Evolutionary conservation across 2,113 vertebrate genomes (phyloP), one percentile per base, ranked within the genome.

Genomic region (Parotia lawesii): DNA sequence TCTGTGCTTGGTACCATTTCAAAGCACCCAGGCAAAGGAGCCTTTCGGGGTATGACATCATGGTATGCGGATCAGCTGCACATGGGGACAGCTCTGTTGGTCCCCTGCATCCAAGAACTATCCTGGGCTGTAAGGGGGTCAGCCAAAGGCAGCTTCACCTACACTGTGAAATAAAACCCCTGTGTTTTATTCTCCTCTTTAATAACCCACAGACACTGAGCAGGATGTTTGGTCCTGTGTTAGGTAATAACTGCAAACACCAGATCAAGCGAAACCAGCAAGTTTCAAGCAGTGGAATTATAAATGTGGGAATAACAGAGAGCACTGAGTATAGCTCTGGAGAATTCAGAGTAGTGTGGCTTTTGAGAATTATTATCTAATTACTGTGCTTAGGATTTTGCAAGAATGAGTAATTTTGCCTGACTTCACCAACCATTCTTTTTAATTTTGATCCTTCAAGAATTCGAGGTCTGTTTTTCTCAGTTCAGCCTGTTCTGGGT

Each of bases 1-100:
- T 64, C 5, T 76, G 90, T 58, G 83, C 94, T 62, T 93, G 93
- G 94, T 95, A 83, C 95, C 93, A 95, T 74, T 92, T 40, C 91
- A 45, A 74, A 87, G 91, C 9, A 0, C 72, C 38, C 88, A 64
- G 83, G 86, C 73, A 69, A 38, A 87, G 87, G 5, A 79, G 87
- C 71, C 45, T 89, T 70, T 75, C 3, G 24, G 87, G 60, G 75
- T 29, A 97, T 95, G 96, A 96, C 95, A 93, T 95, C 94, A 91
- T 2, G 1, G 75, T 50, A 77, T 64, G 92, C 7, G 10, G 84
- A 48, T 51, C 56, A 47, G 12, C 90, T 83, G 79, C 84, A 75
- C 90, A 15, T 3, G 3, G 38, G 13, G 15, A 76, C 42, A 33
- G 17, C 61, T 45, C 73, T 60, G 64, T 5, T 42, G 58, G 23